Conservation (phyloP, 2,113 vertebrate genomes). For the Oostethus manadensis region DNA sequence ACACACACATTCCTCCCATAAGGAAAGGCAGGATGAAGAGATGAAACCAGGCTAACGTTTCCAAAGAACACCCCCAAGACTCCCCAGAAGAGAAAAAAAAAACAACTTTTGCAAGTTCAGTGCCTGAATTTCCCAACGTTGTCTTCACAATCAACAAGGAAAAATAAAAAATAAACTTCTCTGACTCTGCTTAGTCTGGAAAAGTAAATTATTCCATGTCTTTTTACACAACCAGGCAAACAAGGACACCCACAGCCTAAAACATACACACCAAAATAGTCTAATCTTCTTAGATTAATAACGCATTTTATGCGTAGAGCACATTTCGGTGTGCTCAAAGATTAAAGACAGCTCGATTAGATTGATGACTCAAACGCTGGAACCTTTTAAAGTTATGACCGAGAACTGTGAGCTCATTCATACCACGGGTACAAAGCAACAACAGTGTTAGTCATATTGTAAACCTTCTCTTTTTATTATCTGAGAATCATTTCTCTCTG, state of each 20-base stretch:
- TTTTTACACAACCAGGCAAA: constrained; percentile 15
- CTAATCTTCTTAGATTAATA: too few relatives aligned
- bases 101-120: constrained; percentile 24
- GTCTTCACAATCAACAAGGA: constrained; percentile 49
- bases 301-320: too few relatives aligned
- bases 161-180: background rate
- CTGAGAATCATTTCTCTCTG: constrained; percentile 20
- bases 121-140: constrained; percentile 26
- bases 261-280: too few relatives aligned
- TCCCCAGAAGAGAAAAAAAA: constrained; percentile 37
- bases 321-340: background rate
- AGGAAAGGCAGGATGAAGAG: constrained; percentile 15
- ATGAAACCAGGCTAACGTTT: constrained; percentile 33
- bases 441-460: constrained; percentile 35
- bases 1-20: constrained; percentile 35
- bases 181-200: constrained; percentile 29
- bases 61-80: constrained; percentile 46
- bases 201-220: constrained; percentile 6
- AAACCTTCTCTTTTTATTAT: constrained; percentile 33
- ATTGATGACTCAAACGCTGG: constrained; percentile 1
- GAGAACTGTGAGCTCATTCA: constrained; percentile 15
- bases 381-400: constrained; percentile 16
- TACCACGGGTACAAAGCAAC: constrained; percentile 9
- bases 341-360: background rate
- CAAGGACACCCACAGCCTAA: constrained; percentile 21